phyloP scores from a whole-genome alignment of 1,140 invertebrate genomes.

The Drosophila nebulosa region DNA sequence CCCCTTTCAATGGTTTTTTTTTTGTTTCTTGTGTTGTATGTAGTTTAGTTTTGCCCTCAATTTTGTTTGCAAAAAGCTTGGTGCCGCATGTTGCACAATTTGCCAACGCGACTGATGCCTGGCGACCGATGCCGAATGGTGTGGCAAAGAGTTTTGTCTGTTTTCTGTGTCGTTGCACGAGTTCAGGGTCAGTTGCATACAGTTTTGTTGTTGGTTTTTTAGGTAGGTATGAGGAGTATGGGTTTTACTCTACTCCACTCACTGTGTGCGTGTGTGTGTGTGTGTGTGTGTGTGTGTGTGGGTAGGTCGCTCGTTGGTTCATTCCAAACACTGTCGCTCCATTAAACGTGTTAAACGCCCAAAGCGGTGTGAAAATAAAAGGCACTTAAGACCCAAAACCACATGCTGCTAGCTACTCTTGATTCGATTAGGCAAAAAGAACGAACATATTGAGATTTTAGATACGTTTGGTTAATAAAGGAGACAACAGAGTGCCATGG shows the following conservation, averaged over 20 bases:
- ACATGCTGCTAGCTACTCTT: conserved; percentile 30
- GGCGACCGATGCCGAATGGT: conserved; percentile 1
- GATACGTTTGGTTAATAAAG: background rate
- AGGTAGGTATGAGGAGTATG: conserved; percentile 45
- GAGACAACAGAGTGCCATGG: background rate
- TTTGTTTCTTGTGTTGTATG: background rate
- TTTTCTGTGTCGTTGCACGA: conserved; percentile 67
- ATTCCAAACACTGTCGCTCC: conserved; percentile 45
- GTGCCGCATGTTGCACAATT: conserved; percentile 50
- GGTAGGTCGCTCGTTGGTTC: background rate
- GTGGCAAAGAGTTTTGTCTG: conserved; percentile 23
- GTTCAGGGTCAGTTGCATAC: conserved; percentile 68
- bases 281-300: conserved; percentile 9
- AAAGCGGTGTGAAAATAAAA: conserved; percentile 58
- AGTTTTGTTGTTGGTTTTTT: conserved; percentile 26
- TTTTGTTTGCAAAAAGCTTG: conserved; percentile 12
- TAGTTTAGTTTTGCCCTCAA: conserved; percentile 16
- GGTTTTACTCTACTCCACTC: conserved; percentile 13
- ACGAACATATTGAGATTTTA: background rate
- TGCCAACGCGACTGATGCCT: conserved; percentile 16
- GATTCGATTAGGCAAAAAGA: conserved; percentile 47
- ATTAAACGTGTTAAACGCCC: conserved; percentile 58
- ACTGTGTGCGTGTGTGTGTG: background rate
- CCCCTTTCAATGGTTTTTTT: conserved; percentile 19
- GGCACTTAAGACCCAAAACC: conserved; percentile 48